Evolutionary conservation across 1,140 invertebrate species (phyloP).

Genomic region (Plectrocnemia conspersa): DNA sequence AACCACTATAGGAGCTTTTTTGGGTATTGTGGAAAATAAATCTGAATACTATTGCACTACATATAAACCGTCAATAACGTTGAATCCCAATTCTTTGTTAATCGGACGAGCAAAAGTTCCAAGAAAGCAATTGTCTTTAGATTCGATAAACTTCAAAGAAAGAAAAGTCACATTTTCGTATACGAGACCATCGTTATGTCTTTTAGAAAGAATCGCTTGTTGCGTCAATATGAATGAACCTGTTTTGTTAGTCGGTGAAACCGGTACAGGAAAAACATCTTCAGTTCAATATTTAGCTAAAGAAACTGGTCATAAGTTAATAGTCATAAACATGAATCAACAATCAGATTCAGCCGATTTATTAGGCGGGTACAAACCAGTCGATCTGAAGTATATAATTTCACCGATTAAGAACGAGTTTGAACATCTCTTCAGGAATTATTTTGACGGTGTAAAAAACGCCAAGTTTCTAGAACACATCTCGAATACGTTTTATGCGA

Average conservation of each 20-base stretch:
- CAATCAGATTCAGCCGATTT: slow-evolving; percentile 96
- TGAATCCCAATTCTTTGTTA: slow-evolving; percentile 43
- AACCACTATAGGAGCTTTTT: slow-evolving; percentile 68
- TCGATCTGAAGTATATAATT: slow-evolving; percentile 83
- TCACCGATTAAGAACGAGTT: slow-evolving; percentile 78
- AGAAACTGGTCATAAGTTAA: slow-evolving; percentile 74
- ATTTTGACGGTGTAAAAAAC: slow-evolving; percentile 80
- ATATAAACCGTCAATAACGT: slow-evolving; percentile 71
- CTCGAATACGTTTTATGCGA: slow-evolving; percentile 65
- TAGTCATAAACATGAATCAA: slow-evolving; percentile 99
- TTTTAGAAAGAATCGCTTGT: slow-evolving; percentile 83
- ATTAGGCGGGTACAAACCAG: slow-evolving; percentile 94
- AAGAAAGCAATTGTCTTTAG: slow-evolving; percentile 43
- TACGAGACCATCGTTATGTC: slow-evolving; percentile 69
- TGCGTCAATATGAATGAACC: slow-evolving; percentile 83
- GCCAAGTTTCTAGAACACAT: slow-evolving; percentile 78
- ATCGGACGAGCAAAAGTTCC: slow-evolving; percentile 47
- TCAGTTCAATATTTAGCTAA: slow-evolving; percentile 88
- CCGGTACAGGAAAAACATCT: slow-evolving; percentile 98
- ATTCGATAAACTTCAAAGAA: slow-evolving; percentile 43
- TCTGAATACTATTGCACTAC: slow-evolving; percentile 74
- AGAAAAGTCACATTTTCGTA: slow-evolving; percentile 68
- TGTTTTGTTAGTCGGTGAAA: slow-evolving; percentile 94
- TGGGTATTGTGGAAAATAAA: slow-evolving; percentile 79
- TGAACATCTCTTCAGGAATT: slow-evolving; percentile 72